Percentiles rank a stretch among this genome's conserved stretches.
Conservation (phyloP, 2,797 vertebrate genomes). For the Meriones psammophilus region DNA sequence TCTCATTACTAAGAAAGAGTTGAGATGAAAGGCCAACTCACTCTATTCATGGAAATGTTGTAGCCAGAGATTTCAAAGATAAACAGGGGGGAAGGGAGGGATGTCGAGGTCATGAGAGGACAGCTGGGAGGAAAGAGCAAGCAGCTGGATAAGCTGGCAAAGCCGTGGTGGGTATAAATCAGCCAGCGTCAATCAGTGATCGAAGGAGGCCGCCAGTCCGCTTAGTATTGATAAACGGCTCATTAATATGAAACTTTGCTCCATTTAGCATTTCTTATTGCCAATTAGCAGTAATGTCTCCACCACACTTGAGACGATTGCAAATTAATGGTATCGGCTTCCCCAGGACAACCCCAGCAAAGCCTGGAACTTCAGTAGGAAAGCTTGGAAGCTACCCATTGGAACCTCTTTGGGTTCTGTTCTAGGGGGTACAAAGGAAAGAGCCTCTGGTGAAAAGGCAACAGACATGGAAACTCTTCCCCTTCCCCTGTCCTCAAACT, state of each 20-base stretch:
- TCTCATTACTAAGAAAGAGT: rapidly evolving
- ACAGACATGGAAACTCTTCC: rapidly evolving
- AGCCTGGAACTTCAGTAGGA: background rate
- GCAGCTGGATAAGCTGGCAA: background rate
- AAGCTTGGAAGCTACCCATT: rapidly evolving
- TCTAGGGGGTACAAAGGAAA: rapidly evolving
- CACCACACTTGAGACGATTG: background rate
- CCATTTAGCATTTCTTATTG: constrained; percentile 69
- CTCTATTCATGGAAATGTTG: rapidly evolving
- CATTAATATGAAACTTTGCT: constrained; percentile 68
- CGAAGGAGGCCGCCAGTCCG: background rate
- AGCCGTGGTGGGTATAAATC: rapidly evolving
- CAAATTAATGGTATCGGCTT: background rate
- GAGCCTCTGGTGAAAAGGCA: rapidly evolving
- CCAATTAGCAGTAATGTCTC: constrained; percentile 66
- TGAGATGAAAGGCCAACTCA: rapidly evolving
- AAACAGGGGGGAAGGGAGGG: too few relatives aligned
- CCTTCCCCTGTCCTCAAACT: background rate
- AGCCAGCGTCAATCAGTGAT: background rate
- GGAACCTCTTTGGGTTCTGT: rapidly evolving
- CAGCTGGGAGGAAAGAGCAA: background rate
- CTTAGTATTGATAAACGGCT: constrained; percentile 52
- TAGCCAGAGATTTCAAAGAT: background rate
- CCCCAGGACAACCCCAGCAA: background rate
- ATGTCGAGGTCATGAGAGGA: rapidly evolving